Evolutionary conservation across 2,113 vertebrate species (phyloP).

Genomic region (Anolis sagrei): DNA sequence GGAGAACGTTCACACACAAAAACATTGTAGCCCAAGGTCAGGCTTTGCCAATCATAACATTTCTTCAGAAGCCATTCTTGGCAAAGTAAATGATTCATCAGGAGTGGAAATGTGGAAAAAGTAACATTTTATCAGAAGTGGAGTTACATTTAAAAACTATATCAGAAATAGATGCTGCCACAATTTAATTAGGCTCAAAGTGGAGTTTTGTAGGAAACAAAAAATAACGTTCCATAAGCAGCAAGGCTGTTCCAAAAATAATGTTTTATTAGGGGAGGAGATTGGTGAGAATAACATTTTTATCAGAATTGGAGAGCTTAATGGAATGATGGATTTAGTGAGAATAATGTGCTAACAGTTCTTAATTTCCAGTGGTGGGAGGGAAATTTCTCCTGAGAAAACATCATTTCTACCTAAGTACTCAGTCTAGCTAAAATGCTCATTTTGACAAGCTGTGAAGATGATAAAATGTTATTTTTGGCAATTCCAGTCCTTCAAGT

Average conservation of each 20-base stretch:
- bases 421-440: constrained; percentile 62
- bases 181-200: constrained; percentile 58
- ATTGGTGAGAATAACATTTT: constrained; percentile 57
- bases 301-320: constrained; percentile 51
- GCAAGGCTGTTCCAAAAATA: constrained; percentile 64
- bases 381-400: constrained; percentile 68
- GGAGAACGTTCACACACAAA: constrained; percentile 55
- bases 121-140: constrained; percentile 62
- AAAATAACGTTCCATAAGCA: constrained; percentile 55
- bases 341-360: constrained; percentile 66
- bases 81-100: constrained; percentile 66
- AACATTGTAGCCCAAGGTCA: constrained; percentile 43
- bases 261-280: constrained; percentile 56
- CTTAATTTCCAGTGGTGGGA: constrained; percentile 55
- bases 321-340: constrained; percentile 51
- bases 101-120: constrained; percentile 59
- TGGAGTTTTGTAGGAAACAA: constrained; percentile 47
- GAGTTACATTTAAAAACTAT: constrained; percentile 59
- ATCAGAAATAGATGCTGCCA: constrained; percentile 48
- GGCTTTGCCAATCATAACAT: constrained; percentile 65
- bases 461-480: constrained; percentile 77
- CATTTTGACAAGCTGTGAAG: constrained; percentile 74
- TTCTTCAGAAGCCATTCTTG: constrained; percentile 66
- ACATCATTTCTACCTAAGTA: constrained; percentile 64
- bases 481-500: constrained; percentile 47